Percentiles rank a stretch among this genome's conserved stretches.
These are phyloP conservation scores for Lysiphlebus fabarum DNA, from an alignment of 1,140 invertebrate genomes.

Conservation along the genomic window DNA sequence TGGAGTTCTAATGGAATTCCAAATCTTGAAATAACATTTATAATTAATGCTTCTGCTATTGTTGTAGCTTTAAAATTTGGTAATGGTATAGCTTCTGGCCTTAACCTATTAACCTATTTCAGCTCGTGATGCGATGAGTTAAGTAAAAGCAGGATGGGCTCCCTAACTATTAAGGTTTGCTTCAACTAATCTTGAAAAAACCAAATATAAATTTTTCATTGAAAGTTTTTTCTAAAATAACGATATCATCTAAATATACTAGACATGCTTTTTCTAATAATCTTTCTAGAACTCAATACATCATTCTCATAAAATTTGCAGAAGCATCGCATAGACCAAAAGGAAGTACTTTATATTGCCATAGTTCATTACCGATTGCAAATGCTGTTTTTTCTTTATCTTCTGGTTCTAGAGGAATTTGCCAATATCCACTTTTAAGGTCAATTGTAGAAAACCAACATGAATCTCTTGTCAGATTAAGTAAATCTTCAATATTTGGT, in stretches of 20 bases:
- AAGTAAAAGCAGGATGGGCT: constrained; percentile 19
- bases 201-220: constrained; percentile 25
- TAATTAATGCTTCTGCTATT: constrained; percentile 21
- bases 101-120: too few relatives aligned
- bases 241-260: constrained; percentile 38
- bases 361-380: constrained; percentile 35
- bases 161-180: constrained; percentile 26
- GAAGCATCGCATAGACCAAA: constrained; percentile 37
- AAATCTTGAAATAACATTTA: constrained; percentile 24
- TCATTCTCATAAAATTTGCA: constrained; percentile 5
- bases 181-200: constrained; percentile 29
- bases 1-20: too few relatives aligned
- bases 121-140: constrained; percentile 30
- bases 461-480: constrained; percentile 28
- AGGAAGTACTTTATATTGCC: constrained; percentile 40
- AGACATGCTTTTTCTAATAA: constrained; percentile 30
- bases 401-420: constrained; percentile 39
- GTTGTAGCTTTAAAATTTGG: constrained; percentile 22
- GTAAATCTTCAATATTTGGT: constrained; percentile 29
- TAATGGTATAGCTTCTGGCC: constrained; percentile 26
- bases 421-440: constrained; percentile 42
- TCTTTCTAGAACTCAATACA: constrained; percentile 20
- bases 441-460: constrained; percentile 35
- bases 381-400: constrained; percentile 49
- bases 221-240: constrained; percentile 29